These are phyloP conservation scores for Tipula confusa DNA, from an alignment of 2,888 invertebrate genomes.

Conservation along the genomic window DNA sequence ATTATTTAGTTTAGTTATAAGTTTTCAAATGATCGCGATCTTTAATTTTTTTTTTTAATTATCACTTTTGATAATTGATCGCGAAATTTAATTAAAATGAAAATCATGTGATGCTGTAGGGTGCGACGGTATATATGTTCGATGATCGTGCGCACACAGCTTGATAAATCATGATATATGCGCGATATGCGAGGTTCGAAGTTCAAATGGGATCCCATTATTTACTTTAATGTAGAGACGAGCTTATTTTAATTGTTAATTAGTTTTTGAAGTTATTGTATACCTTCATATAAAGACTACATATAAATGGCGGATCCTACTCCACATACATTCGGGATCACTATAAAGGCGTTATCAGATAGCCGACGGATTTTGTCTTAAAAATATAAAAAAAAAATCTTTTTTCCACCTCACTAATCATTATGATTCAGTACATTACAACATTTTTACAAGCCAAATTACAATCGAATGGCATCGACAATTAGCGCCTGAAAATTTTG, in stretches of 20 bases:
- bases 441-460: background rate
- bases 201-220: background rate
- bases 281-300: too few relatives aligned
- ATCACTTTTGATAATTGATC: conserved; percentile 25
- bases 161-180: background rate
- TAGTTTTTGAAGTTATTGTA: too few relatives aligned
- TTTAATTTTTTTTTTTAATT: conserved; percentile 25
- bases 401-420: background rate
- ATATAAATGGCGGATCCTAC: too few relatives aligned
- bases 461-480: background rate
- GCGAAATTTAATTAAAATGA: conserved; percentile 13
- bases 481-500: background rate
- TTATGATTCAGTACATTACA: background rate
- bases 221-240: background rate
- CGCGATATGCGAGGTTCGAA: background rate
- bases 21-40: conserved; percentile 25
- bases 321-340: too few relatives aligned
- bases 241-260: background rate
- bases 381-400: background rate
- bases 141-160: background rate
- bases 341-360: background rate
- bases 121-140: background rate
- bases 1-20: background rate
- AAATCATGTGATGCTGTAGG: background rate
- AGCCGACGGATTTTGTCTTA: background rate